phyloP scores from a whole-genome alignment of 2,888 invertebrate genomes.

The Keiferia lycopersicella region DNA sequence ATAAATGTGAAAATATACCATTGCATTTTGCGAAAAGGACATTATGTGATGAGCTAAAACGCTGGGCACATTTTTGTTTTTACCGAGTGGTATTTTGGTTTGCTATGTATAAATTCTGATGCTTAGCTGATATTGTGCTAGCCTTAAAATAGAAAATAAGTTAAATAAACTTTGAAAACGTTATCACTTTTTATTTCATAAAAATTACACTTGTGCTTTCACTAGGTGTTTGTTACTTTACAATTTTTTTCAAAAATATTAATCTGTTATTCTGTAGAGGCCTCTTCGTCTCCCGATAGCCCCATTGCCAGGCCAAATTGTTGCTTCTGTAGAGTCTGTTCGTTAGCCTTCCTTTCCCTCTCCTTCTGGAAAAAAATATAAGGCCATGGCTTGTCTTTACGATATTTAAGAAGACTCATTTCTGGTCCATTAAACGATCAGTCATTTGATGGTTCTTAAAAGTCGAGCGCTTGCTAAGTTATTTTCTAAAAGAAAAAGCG shows the following conservation, averaged over 20 bases:
- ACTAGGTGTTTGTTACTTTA: slow-evolving; percentile 35
- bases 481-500: background rate
- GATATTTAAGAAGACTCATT: background rate
- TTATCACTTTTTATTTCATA: slow-evolving; percentile 35
- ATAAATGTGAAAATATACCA: too few relatives aligned
- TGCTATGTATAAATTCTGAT: too few relatives aligned
- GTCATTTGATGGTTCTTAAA: background rate
- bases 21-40: too few relatives aligned
- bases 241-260: slow-evolving; percentile 39
- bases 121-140: too few relatives aligned
- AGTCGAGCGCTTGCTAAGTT: background rate
- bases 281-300: slow-evolving; percentile 69
- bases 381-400: too few relatives aligned
- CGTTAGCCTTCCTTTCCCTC: slow-evolving; percentile 59
- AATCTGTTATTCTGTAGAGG: slow-evolving; percentile 62
- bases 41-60: too few relatives aligned
- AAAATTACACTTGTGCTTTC: slow-evolving; percentile 35
- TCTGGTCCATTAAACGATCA: background rate
- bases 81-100: too few relatives aligned
- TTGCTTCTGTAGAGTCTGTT: slow-evolving; percentile 56
- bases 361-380: slow-evolving; percentile 59
- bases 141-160: background rate
- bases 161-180: slow-evolving; percentile 13
- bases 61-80: too few relatives aligned
- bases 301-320: slow-evolving; percentile 73